Base-by-base conservation (phyloP, 2,888 invertebrate species). In the Drosophila buzzatii region DNA sequence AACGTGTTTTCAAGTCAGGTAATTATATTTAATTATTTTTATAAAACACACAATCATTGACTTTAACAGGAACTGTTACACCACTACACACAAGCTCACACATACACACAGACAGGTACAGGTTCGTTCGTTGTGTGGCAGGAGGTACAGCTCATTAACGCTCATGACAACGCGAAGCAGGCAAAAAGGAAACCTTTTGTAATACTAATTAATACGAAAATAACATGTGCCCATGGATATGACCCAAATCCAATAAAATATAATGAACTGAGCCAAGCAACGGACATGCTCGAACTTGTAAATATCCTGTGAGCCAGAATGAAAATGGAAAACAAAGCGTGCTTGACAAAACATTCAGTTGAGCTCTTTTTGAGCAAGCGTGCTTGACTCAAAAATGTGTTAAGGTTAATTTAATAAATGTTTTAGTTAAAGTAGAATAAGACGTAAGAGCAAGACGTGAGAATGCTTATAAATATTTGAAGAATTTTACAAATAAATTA, bases 201-300 rank as follows among this genome's bases (percentile, higher is more conserved):
- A 74, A 90, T 81, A 82, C 77, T 85, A 88, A 90, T 88, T 86
- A 90, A 85, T 85, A 83, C 65, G 64, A 82, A 83, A 77, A 77
- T 74, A 81, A 80, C 78, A 62, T 82, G 70, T 70, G 64, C 58
- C 64, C 66, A 35, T 33, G 45, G 37, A 70, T 66, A 59, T 64
- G 61, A 57, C 70, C 72, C 76, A 56, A 85, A 79, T 74, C 80
- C 89, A 83, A 88, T 85, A 74, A 64, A 63, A 57, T 47, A 53
- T 56, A 66, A 66, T 18, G 35, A 56, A 56, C 16, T 23, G 23
- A 6, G 9, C 31, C 12, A 7, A 7, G 0, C 18, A 10, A 5
- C 0, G 2, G 2, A n/a, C 1, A 41, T 23, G 47, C 14, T 9
- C 5, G 23, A 37, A 37, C 61, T 41, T 0, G 0, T 1, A 42